Conservation (phyloP, 2,113 vertebrate genomes). For the Scalopus aquaticus region DNA sequence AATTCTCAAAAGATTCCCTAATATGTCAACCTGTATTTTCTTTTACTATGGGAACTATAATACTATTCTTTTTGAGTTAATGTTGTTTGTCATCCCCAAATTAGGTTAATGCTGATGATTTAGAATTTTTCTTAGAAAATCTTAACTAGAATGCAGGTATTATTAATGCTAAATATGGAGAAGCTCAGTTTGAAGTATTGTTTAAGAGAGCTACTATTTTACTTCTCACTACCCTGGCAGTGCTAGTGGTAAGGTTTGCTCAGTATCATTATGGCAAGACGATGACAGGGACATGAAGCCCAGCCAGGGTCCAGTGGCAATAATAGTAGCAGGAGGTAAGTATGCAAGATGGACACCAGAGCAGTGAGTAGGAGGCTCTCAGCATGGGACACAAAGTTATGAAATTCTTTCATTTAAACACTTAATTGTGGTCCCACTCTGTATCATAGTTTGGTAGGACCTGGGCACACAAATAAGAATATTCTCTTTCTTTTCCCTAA, state of each 20-base stretch:
- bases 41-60: background rate
- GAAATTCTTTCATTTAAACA: background rate
- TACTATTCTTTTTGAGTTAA: background rate
- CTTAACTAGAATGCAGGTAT: background rate
- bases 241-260: background rate
- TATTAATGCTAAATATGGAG: background rate
- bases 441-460: background rate
- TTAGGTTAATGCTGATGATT: background rate
- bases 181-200: background rate
- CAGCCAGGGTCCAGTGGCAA: background rate
- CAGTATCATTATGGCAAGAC: background rate
- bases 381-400: background rate
- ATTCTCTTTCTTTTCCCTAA: background rate
- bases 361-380: background rate
- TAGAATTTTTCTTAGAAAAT: background rate
- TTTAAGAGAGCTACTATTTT: background rate
- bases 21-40: background rate
- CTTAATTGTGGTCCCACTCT: background rate
- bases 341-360: background rate
- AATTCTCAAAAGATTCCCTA: background rate
- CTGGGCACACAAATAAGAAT: background rate
- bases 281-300: background rate
- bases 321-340: background rate
- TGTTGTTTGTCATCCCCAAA: background rate
- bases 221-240: background rate